Base-by-base conservation (phyloP, 2,888 invertebrate genomes). In the Agrenia bidenticulata region DNA sequence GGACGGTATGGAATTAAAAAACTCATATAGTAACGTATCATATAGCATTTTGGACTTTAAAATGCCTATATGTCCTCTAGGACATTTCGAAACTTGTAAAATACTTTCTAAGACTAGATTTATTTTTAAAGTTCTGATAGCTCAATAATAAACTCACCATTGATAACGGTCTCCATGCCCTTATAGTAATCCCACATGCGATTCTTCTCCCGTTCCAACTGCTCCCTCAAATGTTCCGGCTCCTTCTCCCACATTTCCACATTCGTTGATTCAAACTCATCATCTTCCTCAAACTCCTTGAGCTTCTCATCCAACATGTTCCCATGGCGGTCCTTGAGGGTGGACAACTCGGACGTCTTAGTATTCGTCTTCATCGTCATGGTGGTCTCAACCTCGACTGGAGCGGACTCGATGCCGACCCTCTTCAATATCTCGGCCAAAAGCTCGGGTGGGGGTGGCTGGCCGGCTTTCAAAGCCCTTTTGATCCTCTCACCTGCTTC, bases 321-420 rank as follows among this genome's bases (percentile, higher is more conserved):
- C 1, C 88, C 88, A 66, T 85, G 85, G 19, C 85, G 82, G 1
- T 86, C 85, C 1, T 86, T 84, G 23, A 88, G 87, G 0, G 86
- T 86, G 67, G 88, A 86, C 78, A 87, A 87, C 77, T 88, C 88
- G 69, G 86, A 86, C 66, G 87, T 87, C 45, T 87, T 85, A 54
- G 87, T 84, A 58, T 87, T 86, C 23, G 87, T 87, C 77, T 87
- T 88, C 1, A 88, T 87, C 75, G 86, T 87, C 70, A 88, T 79
- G 53, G 86, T 86, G 45, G 88, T 88, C 80, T 88, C 88, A 74
- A 88, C 80, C 71, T 87, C 85, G 1, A 88, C 87, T 17, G 88
- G 87, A 53, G 87, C 86, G 24, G 64, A 53, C 50, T 70, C 62
- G 13, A 70, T 70, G 15, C 87, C 87, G 61, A 87, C 86, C 74